Base-by-base conservation (phyloP, 2,797 vertebrate species). In the Coluber constrictor region DNA sequence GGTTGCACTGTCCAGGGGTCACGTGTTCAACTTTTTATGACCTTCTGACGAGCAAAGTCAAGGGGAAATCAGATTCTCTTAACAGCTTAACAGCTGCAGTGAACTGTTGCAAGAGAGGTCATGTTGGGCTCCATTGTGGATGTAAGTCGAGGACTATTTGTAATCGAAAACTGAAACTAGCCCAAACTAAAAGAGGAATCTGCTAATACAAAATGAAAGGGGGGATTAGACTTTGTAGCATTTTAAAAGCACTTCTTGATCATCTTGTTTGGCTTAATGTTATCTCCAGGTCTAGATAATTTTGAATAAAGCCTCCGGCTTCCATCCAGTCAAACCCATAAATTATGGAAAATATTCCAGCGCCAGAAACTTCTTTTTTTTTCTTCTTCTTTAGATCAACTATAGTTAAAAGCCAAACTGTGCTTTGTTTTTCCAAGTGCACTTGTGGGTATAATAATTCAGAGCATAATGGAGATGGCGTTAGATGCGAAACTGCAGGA, bases 401-500 rank as follows among this genome's bases (percentile, higher is more conserved):
- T 95, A 70, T 88, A 57, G 15, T 93, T 95, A 90, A 74, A 95
- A 94, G 59, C 92, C 93, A 95, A 96, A 96, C 94, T 95, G 63
- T 92, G 95, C 95, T 95, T 93, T 51, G 43, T 95, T 96, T 96
- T 96, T 96, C 90, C 59, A 83, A 90, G 90, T 93, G 86, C 94
- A 90, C 66, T 91, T 91, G 37, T n/a, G 87, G 93, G 90, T 90
- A 63, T 94, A 95, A 94, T 97, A 96, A 97, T 96, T 97, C 96
- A 96, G 90, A 96, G 94, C 92, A 96, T n/a, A 97, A 97, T 95
- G 94, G 97, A 96, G 96, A 97, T 96, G 91, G 91, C 56, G 95
- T 93, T 90, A 94, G 96, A 93, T 95, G 96, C 91, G 92, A 95
- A 97, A 97, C 94, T 96, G 96, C 92, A 95, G 96, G 96, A 96